phyloP scores from a whole-genome alignment of 1,140 invertebrate species.

The Protaetia brevitarsis region DNA sequence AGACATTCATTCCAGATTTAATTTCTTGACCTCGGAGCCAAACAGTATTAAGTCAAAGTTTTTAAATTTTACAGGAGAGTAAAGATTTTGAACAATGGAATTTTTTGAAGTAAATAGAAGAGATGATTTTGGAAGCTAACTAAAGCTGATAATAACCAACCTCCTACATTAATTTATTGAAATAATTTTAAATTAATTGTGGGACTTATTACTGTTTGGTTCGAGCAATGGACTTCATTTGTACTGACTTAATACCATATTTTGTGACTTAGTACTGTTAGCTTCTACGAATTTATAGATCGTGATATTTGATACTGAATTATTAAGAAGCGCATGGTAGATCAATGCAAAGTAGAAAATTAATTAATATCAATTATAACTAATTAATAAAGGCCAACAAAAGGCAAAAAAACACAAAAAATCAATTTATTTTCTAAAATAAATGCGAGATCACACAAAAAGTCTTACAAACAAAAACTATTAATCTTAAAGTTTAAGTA shows the following conservation, averaged over 20 bases:
- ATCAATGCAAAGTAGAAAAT: slow-evolving; percentile 5
- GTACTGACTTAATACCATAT: background rate
- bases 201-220: slow-evolving; percentile 21
- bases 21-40: too few relatives aligned
- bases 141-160: slow-evolving; percentile 20
- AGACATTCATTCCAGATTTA: too few relatives aligned
- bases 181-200: slow-evolving; percentile 16
- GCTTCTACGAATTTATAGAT: slow-evolving; percentile 8
- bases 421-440: slow-evolving; percentile 20
- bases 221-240: slow-evolving; percentile 11
- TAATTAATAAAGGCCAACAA: slow-evolving; percentile 19
- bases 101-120: too few relatives aligned
- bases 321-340: background rate
- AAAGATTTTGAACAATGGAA: too few relatives aligned
- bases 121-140: too few relatives aligned
- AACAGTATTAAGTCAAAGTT: too few relatives aligned
- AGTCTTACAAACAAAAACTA: slow-evolving; percentile 19
- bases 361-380: slow-evolving; percentile 22
- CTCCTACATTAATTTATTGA: slow-evolving; percentile 19
- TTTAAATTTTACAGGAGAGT: too few relatives aligned
- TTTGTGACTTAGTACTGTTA: slow-evolving; percentile 1
- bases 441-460: slow-evolving; percentile 18
- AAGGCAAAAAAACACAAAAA: slow-evolving; percentile 11
- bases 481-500: background rate
- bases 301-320: slow-evolving; percentile 15